phyloP scores from a whole-genome alignment of 2,888 invertebrate species.

The Papilio gigon region DNA sequence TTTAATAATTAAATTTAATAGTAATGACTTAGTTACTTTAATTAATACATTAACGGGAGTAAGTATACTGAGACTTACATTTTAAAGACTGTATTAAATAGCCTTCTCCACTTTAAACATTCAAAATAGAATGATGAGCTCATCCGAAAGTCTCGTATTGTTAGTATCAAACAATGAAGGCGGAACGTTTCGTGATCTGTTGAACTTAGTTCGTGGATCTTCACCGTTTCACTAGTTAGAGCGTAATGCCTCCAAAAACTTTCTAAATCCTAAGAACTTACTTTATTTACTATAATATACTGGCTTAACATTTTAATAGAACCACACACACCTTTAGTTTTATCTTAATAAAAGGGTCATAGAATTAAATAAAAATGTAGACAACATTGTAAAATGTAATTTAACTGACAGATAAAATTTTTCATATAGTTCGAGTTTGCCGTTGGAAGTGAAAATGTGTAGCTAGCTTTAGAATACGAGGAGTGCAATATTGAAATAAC shows the following conservation, averaged over 20 bases:
- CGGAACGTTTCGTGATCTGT: constrained; percentile 8
- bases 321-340: no score
- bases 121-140: background rate
- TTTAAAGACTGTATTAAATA: background rate
- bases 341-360: no score
- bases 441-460: no score
- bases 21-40: constrained; percentile 1
- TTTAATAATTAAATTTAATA: no score
- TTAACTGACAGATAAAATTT: no score
- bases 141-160: background rate
- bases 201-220: constrained; percentile 24
- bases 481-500: constrained; percentile 5
- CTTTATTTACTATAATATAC: no score
- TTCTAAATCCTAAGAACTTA: no score
- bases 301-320: no score
- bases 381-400: no score
- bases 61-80: constrained; percentile 1
- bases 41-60: background rate
- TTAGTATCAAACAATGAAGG: background rate
- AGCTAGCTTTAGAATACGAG: no score
- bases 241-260: constrained; percentile 25
- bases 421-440: no score
- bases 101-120: background rate
- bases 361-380: no score
- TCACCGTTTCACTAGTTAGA: constrained; percentile 19